Conservation (phyloP, 2,888 invertebrate genomes). For the Incurvaria masculella region DNA sequence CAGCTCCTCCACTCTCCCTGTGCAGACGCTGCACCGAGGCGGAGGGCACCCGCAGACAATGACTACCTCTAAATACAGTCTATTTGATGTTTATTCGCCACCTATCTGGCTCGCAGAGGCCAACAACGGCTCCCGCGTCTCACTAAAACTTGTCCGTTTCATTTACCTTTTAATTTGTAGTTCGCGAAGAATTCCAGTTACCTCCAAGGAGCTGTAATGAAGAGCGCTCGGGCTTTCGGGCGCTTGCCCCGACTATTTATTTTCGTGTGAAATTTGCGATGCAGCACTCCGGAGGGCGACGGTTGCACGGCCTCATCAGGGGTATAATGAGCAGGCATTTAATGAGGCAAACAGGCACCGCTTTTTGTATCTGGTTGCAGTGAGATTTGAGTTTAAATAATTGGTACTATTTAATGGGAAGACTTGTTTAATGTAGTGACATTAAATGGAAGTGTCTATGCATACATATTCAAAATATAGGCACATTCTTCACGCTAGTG, state of each 20-base stretch:
- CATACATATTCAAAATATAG: too few species aligned
- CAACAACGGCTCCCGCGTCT: not conserved
- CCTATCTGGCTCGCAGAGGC: not conserved
- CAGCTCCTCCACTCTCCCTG: not conserved
- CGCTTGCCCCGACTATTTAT: not conserved
- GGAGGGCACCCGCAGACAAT: not conserved
- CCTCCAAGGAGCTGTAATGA: not conserved
- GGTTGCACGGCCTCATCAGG: not conserved
- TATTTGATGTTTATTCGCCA: not conserved
- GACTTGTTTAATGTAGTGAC: too few species aligned
- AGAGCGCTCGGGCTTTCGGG: not conserved
- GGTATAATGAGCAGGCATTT: not conserved
- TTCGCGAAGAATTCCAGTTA: not conserved
- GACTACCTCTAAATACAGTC: not conserved
- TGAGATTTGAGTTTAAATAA: too few species aligned
- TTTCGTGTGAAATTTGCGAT: not conserved
- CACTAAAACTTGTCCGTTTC: not conserved
- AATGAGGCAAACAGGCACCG: too few species aligned
- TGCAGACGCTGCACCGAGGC: not conserved
- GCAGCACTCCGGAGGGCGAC: not conserved
- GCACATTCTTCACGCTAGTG: too few species aligned
- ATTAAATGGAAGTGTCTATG: too few species aligned
- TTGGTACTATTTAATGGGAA: too few species aligned
- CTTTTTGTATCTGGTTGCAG: too few species aligned
- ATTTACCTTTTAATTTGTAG: not conserved